Evolutionary conservation across 1,140 invertebrate genomes (phyloP), one percentile per base, ranked within the genome.

Genomic region (Helicoverpa zea): DNA sequence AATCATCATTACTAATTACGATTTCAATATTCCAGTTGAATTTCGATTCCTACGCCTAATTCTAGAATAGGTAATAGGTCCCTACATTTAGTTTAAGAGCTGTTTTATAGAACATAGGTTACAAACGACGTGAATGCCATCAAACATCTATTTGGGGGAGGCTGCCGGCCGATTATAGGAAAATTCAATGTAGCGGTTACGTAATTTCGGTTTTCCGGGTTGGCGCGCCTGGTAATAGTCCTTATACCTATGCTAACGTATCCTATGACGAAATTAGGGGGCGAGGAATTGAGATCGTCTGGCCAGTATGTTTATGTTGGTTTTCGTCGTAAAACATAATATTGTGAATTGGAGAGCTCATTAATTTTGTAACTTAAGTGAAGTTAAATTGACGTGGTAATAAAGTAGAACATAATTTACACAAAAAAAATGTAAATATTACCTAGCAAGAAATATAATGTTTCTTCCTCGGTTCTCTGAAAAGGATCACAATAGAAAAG

Each of bases 131-230:
- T 80, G n/a, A 79, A 74, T 64, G 58, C 13, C 52, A 80, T 83
- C 74, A 80, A 81, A 49, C 35, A n/a, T 70, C 52, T 76, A 74
- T 81, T 78, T 83, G 72, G 80, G 79, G 82, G 73, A 85, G 83
- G 80, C 72, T 83, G 70, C 73, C 35, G 64, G 76, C 66, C 81
- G 88, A 89, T 91, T 90, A 91, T 87, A 89, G 87, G 86, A 86
- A 91, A 91, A 89, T 90, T 90, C 91, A 91, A 92, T 93, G 90
- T 90, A 90, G 76, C 91, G 88, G 88, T 82, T 84, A 87, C 82
- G 90, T 90, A 90, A 93, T 93, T 93, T 92, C 90, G 90, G 90
- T 93, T 93, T 91, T 92, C 90, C 90, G 91, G 90, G 80, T 87
- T 90, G 81, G 72, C 88, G 88, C 91, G 84, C 85, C 43, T 81